phyloP scores from a whole-genome alignment of 92 coral and sea anemone genomes.

The Actinostola sp. region DNA sequence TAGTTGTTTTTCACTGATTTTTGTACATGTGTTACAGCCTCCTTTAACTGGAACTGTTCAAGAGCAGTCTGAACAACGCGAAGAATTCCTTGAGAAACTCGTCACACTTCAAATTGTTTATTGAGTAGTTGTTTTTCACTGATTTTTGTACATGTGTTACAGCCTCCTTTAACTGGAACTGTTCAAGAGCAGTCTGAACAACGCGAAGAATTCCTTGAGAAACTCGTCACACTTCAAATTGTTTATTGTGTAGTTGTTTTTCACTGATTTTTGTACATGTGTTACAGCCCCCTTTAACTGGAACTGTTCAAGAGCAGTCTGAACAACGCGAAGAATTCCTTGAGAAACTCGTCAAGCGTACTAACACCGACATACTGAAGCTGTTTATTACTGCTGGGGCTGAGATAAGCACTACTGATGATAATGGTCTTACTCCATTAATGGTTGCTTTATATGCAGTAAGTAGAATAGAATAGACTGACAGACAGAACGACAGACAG shows the following conservation, averaged over 20 bases:
- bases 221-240: too few relatives aligned
- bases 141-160: not conserved
- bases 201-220: slow-evolving; percentile 37
- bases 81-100: slow-evolving; percentile 40
- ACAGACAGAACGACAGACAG: too few relatives aligned
- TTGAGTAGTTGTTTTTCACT: not conserved
- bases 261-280: not conserved
- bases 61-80: slow-evolving; percentile 51
- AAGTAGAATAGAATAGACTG: not conserved
- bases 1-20: not conserved
- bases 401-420: slow-evolving; percentile 55
- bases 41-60: slow-evolving; percentile 16
- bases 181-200: slow-evolving; percentile 48
- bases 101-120: too few relatives aligned
- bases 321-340: slow-evolving; percentile 48
- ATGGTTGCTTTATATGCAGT: slow-evolving; percentile 62
- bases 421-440: slow-evolving; percentile 66
- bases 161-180: slow-evolving; percentile 36
- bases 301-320: slow-evolving; percentile 43
- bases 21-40: slow-evolving; percentile 27
- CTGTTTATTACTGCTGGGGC: slow-evolving; percentile 69
- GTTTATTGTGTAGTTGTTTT: not conserved
- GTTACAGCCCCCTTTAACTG: slow-evolving; percentile 38
- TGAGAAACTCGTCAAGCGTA: slow-evolving; percentile 38
- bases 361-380: slow-evolving; percentile 69